A percentile compares a stretch with the other conserved stretches of the same genome.
Conservation (phyloP, 2,888 invertebrate genomes). For the Eupsilia transversa region DNA sequence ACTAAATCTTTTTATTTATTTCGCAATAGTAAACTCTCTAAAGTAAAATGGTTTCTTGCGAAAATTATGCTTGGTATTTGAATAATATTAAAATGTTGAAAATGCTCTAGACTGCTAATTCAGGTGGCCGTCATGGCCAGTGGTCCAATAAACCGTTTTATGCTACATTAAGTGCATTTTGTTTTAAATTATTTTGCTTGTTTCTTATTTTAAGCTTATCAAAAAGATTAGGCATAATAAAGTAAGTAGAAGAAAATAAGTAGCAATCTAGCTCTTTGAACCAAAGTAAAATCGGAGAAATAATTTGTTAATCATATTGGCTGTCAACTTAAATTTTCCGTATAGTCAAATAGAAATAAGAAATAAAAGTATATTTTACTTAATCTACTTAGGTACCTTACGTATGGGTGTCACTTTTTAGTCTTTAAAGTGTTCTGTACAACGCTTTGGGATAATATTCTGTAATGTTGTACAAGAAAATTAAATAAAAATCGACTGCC, state of each 20-base stretch:
- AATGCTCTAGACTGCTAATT: conserved; percentile 41
- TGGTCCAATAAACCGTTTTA: conserved; percentile 63
- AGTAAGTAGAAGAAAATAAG: background rate
- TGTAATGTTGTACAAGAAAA: no score
- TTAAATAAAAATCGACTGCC: no score
- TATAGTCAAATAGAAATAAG: no score
- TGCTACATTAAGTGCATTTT: conserved; percentile 40
- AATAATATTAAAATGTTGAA: conserved; percentile 45
- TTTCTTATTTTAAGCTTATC: conserved; percentile 14
- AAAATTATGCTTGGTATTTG: conserved; percentile 54
- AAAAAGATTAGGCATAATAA: conserved; percentile 11
- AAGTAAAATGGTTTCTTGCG: conserved; percentile 50
- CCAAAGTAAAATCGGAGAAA: background rate
- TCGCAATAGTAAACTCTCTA: conserved; percentile 43
- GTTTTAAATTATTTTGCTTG: conserved; percentile 18
- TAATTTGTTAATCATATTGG: no score
- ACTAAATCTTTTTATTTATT: conserved; percentile 35
- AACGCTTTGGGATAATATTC: no score
- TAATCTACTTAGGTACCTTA: no score
- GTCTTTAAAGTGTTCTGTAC: no score
- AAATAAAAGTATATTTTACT: no score
- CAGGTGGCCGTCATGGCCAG: conserved; percentile 68
- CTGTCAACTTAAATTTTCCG: background rate
- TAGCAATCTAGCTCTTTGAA: background rate
- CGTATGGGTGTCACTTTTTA: no score